A percentile compares a stretch with the other conserved stretches of the same genome.
Evolutionary conservation across 2,113 vertebrate species (phyloP).

Genomic region (Ahaetulla prasina): DNA sequence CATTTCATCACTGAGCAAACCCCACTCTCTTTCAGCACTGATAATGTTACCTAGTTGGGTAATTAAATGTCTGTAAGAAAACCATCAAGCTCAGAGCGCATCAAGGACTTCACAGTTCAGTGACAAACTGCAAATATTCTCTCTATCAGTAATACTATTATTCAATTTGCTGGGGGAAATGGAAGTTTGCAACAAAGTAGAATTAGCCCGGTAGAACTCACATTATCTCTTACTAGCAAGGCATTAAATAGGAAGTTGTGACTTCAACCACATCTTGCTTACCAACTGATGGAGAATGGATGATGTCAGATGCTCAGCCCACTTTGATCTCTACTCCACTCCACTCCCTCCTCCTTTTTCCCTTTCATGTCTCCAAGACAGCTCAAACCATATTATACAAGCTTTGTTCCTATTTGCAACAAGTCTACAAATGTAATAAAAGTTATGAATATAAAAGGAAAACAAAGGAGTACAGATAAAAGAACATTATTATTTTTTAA

Average conservation of each 20-base stretch:
- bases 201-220: not conserved
- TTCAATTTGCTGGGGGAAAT: conserved; percentile 27
- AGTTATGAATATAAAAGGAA: not conserved
- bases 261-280: not conserved
- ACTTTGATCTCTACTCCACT: not conserved
- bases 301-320: not conserved
- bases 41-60: not conserved
- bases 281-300: not conserved
- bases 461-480: not conserved
- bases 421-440: not conserved
- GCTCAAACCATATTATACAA: not conserved
- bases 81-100: not conserved
- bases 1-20: too few relatives aligned
- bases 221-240: accelerated
- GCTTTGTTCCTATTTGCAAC: not conserved
- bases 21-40: too few relatives aligned
- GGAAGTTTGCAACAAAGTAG: conserved; percentile 23
- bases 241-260: not conserved
- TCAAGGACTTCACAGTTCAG: not conserved
- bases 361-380: not conserved
- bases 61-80: not conserved
- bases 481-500: not conserved
- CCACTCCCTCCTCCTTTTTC: not conserved
- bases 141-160: conserved; percentile 40
- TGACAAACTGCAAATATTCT: not conserved